These are phyloP conservation scores for Takifugu flavidus DNA, from an alignment of 2,113 vertebrate species.

Conservation along the genomic window DNA sequence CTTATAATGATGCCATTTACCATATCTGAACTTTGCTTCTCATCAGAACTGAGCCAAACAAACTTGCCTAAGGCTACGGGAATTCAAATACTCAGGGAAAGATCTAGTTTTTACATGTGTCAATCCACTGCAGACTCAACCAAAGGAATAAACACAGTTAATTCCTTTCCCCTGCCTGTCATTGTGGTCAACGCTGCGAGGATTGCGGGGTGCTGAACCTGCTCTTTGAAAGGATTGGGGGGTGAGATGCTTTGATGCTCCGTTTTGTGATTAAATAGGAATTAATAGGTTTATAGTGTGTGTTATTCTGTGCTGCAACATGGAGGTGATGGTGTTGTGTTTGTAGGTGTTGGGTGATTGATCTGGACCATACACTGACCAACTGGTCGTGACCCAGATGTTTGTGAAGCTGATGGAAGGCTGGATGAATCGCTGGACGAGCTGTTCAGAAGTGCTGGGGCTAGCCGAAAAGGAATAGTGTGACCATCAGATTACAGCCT, in stretches of 20 bases:
- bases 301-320: conserved; percentile 27
- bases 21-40: conserved; percentile 83
- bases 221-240: conserved; percentile 9
- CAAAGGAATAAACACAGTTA: conserved; percentile 30
- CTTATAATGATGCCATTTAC: conserved; percentile 99
- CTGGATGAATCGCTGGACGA: conserved; percentile 73
- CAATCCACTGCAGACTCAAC: conserved; percentile 33
- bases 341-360: conserved; percentile 86
- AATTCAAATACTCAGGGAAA: conserved; percentile 20
- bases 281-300: conserved; percentile 18
- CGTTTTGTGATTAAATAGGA: conserved; percentile 36
- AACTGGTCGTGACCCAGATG: conserved; percentile 88
- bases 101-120: conserved; percentile 45
- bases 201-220: conserved; percentile 34
- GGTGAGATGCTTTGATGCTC: conserved; percentile 30
- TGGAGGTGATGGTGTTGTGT: conserved; percentile 23
- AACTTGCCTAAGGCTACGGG: conserved; percentile 44
- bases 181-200: conserved; percentile 28
- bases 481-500: conserved; percentile 25
- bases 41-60: conserved; percentile 51
- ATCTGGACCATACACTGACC: conserved; percentile 88
- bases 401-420: conserved; percentile 82
- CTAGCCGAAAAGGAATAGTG: conserved; percentile 32
- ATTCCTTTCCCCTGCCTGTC: conserved; percentile 30
- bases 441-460: conserved; percentile 68